Evolutionary conservation across 2,888 invertebrate species (phyloP).

Genomic region (Elmis aenea): DNA sequence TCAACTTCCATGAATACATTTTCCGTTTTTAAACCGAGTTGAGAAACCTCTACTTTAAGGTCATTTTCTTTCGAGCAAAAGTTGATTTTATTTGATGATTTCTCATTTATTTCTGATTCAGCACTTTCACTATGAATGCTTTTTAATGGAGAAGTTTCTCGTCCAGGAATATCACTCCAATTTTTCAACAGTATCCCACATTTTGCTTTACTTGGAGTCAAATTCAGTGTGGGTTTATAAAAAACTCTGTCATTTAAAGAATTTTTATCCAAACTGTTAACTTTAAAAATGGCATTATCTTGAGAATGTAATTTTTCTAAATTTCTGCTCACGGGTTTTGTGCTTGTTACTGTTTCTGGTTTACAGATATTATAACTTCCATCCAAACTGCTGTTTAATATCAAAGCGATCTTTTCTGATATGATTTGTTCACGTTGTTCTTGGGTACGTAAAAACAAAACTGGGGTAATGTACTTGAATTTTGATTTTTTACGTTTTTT

Average conservation of each 20-base stretch:
- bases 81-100: too few species aligned
- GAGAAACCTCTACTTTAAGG: too few species aligned
- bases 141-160: conserved; percentile 45
- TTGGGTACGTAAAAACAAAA: conserved; percentile 35
- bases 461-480: conserved; percentile 39
- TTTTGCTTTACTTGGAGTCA: conserved; percentile 45
- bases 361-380: not conserved
- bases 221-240: conserved; percentile 28
- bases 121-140: not conserved
- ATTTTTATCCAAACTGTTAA: conserved; percentile 15
- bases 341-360: conserved; percentile 5
- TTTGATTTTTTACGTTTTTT: conserved; percentile 33
- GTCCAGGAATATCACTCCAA: conserved; percentile 59
- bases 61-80: too few species aligned
- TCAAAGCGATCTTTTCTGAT: conserved; percentile 34
- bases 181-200: conserved; percentile 54
- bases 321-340: conserved; percentile 16
- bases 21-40: too few species aligned
- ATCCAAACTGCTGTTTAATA: conserved; percentile 27
- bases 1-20: too few species aligned
- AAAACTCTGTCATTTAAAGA: conserved; percentile 19
- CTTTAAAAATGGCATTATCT: conserved; percentile 15
- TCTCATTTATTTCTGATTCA: conserved; percentile 3
- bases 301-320: conserved; percentile 17
- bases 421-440: conserved; percentile 38